phyloP scores from a whole-genome alignment of 2,797 vertebrate species.

The Sebastolobus alascanus region DNA sequence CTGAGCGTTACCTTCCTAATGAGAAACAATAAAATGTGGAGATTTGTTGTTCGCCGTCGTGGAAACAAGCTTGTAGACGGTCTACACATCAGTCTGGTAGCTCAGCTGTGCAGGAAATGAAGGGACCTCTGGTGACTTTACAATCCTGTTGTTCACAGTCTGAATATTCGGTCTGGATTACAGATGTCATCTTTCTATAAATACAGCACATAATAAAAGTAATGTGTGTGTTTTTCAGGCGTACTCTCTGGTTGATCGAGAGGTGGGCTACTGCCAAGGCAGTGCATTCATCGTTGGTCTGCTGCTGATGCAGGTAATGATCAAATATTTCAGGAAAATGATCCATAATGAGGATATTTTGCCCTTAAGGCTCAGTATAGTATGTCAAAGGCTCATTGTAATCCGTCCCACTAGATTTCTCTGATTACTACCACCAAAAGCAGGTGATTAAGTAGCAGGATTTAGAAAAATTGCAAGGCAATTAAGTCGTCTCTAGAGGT shows the following conservation, averaged over 20 bases:
- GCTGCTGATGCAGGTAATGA: constrained; percentile 96
- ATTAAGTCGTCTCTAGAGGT: constrained; percentile 11
- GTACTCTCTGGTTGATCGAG: constrained; percentile 97
- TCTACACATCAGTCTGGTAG: constrained; percentile 8
- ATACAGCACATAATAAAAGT: neutral
- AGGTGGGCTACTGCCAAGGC: constrained; percentile 99
- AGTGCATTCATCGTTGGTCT: constrained; percentile 99
- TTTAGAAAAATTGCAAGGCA: neutral
- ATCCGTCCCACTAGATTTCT: constrained; percentile 21
- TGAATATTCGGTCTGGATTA: constrained; percentile 22
- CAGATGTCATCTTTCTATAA: constrained; percentile 33
- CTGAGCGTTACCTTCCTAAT: neutral
- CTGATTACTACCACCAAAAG: neutral
- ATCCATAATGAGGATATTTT: constrained; percentile 27
- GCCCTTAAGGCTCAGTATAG: neutral
- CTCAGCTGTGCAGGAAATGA: constrained; percentile 54
- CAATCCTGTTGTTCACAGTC: constrained; percentile 16
- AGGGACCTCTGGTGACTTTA: constrained; percentile 10
- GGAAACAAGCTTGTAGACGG: constrained; percentile 24
- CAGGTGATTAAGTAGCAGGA: neutral
- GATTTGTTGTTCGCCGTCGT: constrained; percentile 10
- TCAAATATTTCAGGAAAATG: neutral
- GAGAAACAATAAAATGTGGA: constrained; percentile 6
- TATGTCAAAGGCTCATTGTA: neutral
- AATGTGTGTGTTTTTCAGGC: constrained; percentile 83